These are phyloP conservation scores for Ameiurus melas DNA, from an alignment of 2,113 vertebrate genomes.

Conservation along the genomic window DNA sequence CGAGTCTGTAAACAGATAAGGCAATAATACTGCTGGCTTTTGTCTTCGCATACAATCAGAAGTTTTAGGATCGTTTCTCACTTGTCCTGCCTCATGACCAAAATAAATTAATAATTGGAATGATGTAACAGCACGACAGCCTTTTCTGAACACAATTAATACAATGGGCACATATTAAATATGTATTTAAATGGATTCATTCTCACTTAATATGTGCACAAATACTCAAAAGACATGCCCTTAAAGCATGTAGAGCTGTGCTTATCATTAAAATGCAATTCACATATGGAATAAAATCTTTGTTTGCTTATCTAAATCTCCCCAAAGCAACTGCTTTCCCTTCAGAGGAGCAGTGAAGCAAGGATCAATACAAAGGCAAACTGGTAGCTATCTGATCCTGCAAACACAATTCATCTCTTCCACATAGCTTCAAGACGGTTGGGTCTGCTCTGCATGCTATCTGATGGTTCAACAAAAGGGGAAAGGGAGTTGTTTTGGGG, in stretches of 20 bases:
- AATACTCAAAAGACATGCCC: neutral
- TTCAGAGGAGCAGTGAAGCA: slow-evolving; percentile 71
- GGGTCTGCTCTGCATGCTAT: slow-evolving; percentile 69
- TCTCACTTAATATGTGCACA: neutral
- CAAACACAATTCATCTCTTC: slow-evolving; percentile 74
- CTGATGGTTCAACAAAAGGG: slow-evolving; percentile 73
- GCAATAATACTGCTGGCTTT: slow-evolving; percentile 21
- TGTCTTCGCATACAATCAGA: slow-evolving; percentile 35
- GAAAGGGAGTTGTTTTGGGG: slow-evolving; percentile 58
- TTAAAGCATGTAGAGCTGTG: slow-evolving; percentile 42
- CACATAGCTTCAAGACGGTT: slow-evolving; percentile 75
- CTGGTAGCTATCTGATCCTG: slow-evolving; percentile 75
- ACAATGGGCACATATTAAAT: neutral
- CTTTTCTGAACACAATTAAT: neutral
- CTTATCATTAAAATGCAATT: slow-evolving; percentile 59
- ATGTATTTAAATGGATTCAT: neutral
- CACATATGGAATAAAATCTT: slow-evolving; percentile 60
- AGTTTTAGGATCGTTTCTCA: slow-evolving; percentile 12
- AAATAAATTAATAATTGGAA: neutral
- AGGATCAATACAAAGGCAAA: slow-evolving; percentile 78
- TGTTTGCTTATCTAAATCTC: slow-evolving; percentile 73
- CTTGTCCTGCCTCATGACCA: slow-evolving; percentile 1
- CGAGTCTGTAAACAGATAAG: slow-evolving; percentile 43
- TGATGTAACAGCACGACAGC: slow-evolving; percentile 24
- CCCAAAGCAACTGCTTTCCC: slow-evolving; percentile 72